phyloP scores from a whole-genome alignment of 1,140 invertebrate genomes.

The Grapholita molesta region DNA sequence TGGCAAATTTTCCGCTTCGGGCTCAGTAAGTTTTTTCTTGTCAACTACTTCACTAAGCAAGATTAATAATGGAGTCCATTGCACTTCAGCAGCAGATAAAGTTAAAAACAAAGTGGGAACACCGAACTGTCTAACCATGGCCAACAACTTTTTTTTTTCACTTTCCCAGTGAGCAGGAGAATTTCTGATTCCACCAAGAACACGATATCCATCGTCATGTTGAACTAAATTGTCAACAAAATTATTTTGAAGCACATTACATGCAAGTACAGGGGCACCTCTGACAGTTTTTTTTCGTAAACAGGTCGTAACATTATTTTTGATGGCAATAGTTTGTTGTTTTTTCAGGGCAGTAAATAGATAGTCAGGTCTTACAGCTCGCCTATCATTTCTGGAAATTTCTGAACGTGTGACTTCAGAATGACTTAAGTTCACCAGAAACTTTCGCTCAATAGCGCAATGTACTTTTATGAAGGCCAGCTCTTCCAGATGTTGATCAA shows the following conservation, averaged over 20 bases:
- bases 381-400: not conserved
- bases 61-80: not conserved
- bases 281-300: constrained; percentile 2
- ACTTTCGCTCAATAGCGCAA: not conserved
- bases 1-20: not conserved
- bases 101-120: constrained; percentile 1
- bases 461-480: constrained; percentile 13
- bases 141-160: constrained; percentile 5
- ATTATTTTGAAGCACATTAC: not conserved
- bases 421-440: not conserved
- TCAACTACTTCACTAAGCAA: not conserved
- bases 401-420: not conserved
- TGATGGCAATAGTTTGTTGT: too few relatives aligned
- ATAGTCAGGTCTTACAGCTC: too few relatives aligned
- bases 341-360: too few relatives aligned
- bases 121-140: constrained; percentile 6
- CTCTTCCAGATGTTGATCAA: not conserved
- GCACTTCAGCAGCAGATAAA: constrained; percentile 5
- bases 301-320: too few relatives aligned
- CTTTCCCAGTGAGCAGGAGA: constrained; percentile 10
- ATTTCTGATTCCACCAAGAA: constrained; percentile 7
- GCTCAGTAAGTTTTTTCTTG: not conserved
- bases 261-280: not conserved
- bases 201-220: not conserved
- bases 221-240: constrained; percentile 6